Evolutionary conservation across 2,113 vertebrate species (phyloP).

Genomic region (Scolopax mira): DNA sequence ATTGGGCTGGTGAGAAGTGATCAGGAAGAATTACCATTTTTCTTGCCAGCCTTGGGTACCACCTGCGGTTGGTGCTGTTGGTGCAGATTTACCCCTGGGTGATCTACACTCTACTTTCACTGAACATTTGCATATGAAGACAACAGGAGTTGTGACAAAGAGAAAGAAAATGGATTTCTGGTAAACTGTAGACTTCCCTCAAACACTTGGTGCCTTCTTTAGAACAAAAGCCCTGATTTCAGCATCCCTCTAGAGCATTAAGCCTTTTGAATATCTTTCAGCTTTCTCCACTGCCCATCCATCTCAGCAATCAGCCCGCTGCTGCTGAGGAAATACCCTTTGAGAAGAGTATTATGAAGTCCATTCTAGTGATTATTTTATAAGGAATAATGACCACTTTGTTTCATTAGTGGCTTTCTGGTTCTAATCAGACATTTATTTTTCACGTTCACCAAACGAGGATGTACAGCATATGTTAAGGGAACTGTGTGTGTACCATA

Average conservation of each 20-base stretch:
- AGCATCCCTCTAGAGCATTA: background rate
- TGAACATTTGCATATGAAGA: background rate
- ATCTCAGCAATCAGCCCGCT: background rate
- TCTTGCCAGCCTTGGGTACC: background rate
- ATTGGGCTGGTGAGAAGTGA: background rate
- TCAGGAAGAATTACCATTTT: background rate
- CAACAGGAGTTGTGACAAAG: background rate
- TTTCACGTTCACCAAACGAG: constrained; percentile 2
- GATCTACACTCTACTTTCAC: background rate
- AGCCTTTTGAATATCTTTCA: background rate
- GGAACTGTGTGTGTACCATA: constrained; percentile 5
- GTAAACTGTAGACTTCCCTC: background rate
- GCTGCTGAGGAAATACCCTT: background rate
- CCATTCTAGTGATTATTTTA: constrained; percentile 18
- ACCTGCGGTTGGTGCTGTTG: background rate
- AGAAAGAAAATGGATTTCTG: background rate
- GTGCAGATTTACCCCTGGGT: background rate
- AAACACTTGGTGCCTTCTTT: background rate
- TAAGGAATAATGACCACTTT: constrained; percentile 34
- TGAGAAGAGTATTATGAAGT: background rate
- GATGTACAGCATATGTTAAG: constrained; percentile 3
- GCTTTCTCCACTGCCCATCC: background rate
- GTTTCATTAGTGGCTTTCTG: constrained; percentile 39
- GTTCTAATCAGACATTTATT: constrained; percentile 42
- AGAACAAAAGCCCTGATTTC: background rate